These are phyloP conservation scores for Chionodraco myersi DNA, from an alignment of 2,113 vertebrate genomes.

Conservation along the genomic window DNA sequence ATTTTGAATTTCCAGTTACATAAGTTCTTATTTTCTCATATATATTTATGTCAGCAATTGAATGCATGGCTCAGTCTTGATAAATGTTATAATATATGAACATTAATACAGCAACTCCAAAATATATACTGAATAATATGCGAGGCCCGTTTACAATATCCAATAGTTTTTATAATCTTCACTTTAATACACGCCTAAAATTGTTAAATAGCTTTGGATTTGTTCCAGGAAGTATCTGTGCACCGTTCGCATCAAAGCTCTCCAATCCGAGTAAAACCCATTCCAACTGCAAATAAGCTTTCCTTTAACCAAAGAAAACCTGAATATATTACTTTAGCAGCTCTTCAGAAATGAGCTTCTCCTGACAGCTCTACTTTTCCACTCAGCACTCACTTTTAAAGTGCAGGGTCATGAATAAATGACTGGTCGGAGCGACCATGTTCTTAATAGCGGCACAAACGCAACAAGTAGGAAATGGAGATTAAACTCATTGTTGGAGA, in stretches of 20 bases:
- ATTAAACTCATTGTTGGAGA: neutral
- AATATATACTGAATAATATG: constrained; percentile 3
- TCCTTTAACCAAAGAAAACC: constrained; percentile 20
- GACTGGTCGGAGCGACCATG: constrained; percentile 10
- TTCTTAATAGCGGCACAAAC: constrained; percentile 12
- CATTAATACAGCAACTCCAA: too few species aligned
- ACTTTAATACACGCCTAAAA: constrained; percentile 29
- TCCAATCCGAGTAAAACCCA: constrained; percentile 15
- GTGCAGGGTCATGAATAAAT: constrained; percentile 52
- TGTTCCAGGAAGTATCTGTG: neutral
- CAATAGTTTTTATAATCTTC: constrained; percentile 15
- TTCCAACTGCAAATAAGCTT: neutral
- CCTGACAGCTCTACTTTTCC: constrained; percentile 50
- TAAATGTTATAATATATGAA: constrained; percentile 1
- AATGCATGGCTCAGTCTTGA: neutral
- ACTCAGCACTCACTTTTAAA: constrained; percentile 19
- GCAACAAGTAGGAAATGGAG: neutral
- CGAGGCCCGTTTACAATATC: constrained; percentile 10
- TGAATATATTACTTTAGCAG: constrained; percentile 25
- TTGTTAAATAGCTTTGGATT: constrained; percentile 39
- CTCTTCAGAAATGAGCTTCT: constrained; percentile 30
- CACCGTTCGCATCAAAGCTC: neutral
- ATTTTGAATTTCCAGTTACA: neutral
- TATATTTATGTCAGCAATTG: neutral
- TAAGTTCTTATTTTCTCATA: neutral